These are phyloP conservation scores for Esox masquinongy DNA, from an alignment of 2,797 vertebrate genomes.

Conservation along the genomic window DNA sequence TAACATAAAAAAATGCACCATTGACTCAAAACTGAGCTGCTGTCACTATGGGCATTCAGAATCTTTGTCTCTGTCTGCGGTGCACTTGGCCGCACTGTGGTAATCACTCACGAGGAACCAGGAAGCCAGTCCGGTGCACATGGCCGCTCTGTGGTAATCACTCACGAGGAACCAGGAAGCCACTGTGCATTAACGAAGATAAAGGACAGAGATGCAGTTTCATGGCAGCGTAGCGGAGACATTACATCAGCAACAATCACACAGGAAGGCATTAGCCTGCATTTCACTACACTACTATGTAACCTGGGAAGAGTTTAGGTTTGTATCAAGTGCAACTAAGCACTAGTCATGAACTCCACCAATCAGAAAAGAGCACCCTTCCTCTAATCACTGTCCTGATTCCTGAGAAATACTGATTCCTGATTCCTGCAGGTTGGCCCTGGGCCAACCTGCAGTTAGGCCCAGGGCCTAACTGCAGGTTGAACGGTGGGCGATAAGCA, in stretches of 20 bases:
- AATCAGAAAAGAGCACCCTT: neutral
- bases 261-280: neutral
- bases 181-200: neutral
- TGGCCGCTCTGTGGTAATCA: neutral
- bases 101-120: neutral
- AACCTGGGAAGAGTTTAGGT: neutral
- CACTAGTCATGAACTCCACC: neutral
- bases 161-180: neutral
- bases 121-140: neutral
- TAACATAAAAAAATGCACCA: neutral
- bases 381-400: neutral
- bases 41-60: neutral
- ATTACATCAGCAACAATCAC: neutral
- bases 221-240: neutral
- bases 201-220: neutral
- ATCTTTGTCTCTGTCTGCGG: neutral
- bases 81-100: neutral
- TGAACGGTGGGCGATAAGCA: conserved; percentile 30
- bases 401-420: neutral
- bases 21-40: neutral
- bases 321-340: too few species aligned
- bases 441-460: too few species aligned
- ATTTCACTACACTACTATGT: neutral
- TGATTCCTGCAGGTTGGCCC: too few species aligned
- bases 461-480: conserved; percentile 24